Conservation (phyloP, 2,113 vertebrate species). For the Triplophysa tibetana region DNA sequence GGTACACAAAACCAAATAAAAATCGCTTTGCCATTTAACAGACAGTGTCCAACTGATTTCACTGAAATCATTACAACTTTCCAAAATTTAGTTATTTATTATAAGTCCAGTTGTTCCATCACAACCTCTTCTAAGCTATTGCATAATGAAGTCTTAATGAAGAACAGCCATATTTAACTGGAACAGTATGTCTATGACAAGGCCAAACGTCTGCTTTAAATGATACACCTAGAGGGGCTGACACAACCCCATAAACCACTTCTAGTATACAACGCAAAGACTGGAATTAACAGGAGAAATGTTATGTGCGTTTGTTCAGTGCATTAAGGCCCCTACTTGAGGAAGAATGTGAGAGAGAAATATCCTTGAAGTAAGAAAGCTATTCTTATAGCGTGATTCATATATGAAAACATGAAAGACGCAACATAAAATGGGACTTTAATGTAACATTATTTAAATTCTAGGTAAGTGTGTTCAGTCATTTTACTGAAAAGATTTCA, state of each 20-base stretch:
- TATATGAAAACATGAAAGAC: neutral
- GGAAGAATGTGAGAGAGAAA: neutral
- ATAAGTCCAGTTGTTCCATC: slow-evolving; percentile 54
- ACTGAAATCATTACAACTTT: slow-evolving; percentile 47
- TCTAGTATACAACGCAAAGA: slow-evolving; percentile 40
- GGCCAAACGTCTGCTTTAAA: slow-evolving; percentile 50
- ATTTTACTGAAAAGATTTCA: no score
- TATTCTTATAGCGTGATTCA: neutral
- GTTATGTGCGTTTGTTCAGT: neutral
- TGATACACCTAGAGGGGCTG: slow-evolving; percentile 52
- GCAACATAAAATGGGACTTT: neutral
- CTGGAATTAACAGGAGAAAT: slow-evolving; percentile 34
- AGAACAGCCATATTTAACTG: slow-evolving; percentile 61
- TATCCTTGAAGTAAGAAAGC: neutral
- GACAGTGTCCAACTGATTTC: slow-evolving; percentile 59
- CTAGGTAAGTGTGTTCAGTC: neutral
- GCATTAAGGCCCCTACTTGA: neutral
- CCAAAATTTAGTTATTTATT: slow-evolving; percentile 46
- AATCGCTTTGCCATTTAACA: slow-evolving; percentile 49
- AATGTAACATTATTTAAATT: neutral
- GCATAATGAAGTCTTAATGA: slow-evolving; percentile 62
- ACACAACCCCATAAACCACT: neutral
- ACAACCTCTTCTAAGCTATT: slow-evolving; percentile 61
- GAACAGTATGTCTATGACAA: slow-evolving; percentile 51
- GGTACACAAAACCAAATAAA: slow-evolving; percentile 7